These are phyloP conservation scores for Gonioctena quinquepunctata DNA, from an alignment of 1,140 invertebrate genomes.

Conservation along the genomic window DNA sequence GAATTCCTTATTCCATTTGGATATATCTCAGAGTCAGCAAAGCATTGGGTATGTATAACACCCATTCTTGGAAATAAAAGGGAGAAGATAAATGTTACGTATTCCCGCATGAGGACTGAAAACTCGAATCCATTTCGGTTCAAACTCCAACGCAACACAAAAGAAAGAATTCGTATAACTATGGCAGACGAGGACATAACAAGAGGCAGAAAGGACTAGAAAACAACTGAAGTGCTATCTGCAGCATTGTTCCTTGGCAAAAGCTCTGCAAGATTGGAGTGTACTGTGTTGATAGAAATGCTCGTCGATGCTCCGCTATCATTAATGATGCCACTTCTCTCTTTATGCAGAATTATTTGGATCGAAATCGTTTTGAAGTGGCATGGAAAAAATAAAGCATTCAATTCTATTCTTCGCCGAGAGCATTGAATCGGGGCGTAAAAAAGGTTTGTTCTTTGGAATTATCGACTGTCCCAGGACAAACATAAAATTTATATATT, in stretches of 20 bases:
- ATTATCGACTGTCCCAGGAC: too few species aligned
- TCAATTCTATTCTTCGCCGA: not conserved
- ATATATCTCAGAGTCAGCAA: too few species aligned
- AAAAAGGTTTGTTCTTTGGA: too few species aligned
- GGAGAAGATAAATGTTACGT: too few species aligned
- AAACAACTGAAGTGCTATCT: constrained; percentile 14
- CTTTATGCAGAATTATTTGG: not conserved
- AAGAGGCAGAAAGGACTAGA: not conserved
- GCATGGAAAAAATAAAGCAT: not conserved
- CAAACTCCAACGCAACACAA: not conserved
- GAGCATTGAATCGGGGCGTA: not conserved
- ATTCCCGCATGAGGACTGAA: not conserved
- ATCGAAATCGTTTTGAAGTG: not conserved
- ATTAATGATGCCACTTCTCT: not conserved
- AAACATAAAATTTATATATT: too few species aligned
- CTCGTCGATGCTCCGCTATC: not conserved
- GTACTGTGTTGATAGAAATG: constrained; percentile 9
- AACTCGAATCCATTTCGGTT: not conserved
- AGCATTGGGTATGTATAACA: too few species aligned
- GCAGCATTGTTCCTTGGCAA: constrained; percentile 1
- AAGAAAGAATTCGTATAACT: not conserved
- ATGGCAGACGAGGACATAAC: not conserved
- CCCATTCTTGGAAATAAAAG: too few species aligned
- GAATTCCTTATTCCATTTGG: too few species aligned
- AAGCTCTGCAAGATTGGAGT: constrained; percentile 11